Evolutionary conservation across 2,797 vertebrate genomes (phyloP).

Genomic region (Nasua narica): DNA sequence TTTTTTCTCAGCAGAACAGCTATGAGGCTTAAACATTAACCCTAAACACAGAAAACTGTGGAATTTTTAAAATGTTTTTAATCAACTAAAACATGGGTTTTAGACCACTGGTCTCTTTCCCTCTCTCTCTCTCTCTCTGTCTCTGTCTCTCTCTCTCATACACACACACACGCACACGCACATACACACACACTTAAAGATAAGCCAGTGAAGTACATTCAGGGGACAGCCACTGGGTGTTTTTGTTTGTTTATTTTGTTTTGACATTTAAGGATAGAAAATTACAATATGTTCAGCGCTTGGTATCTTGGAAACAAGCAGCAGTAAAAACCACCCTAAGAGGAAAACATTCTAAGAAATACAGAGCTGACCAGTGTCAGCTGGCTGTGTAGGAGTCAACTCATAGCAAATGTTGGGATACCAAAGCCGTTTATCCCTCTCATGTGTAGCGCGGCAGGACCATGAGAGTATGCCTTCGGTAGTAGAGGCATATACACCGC

Average conservation of each 20-base stretch:
- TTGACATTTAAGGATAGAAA: slow-evolving; percentile 7
- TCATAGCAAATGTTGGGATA: not conserved
- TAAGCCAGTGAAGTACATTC: not conserved
- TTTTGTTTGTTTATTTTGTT: not conserved
- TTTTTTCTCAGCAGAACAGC: not conserved
- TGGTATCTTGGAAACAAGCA: slow-evolving; percentile 15
- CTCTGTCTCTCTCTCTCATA: too few relatives aligned
- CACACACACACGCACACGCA: not conserved
- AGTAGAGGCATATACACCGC: not conserved
- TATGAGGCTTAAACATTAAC: not conserved
- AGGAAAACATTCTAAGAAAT: slow-evolving; percentile 13
- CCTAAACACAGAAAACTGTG: not conserved
- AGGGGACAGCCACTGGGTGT: not conserved
- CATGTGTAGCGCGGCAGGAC: not conserved
- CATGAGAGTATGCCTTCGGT: not conserved
- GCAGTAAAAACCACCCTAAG: not conserved
- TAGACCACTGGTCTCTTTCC: not conserved
- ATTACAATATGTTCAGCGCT: not conserved
- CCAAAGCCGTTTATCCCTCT: not conserved
- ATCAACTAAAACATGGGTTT: not conserved
- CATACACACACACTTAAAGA: not conserved
- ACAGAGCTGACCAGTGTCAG: not conserved
- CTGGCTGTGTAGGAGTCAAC: not conserved
- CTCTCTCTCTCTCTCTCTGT: too few relatives aligned
- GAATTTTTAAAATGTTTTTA: not conserved